Base-by-base conservation (phyloP, 2,888 invertebrate genomes). In the Chrysotoxum bicinctum region DNA sequence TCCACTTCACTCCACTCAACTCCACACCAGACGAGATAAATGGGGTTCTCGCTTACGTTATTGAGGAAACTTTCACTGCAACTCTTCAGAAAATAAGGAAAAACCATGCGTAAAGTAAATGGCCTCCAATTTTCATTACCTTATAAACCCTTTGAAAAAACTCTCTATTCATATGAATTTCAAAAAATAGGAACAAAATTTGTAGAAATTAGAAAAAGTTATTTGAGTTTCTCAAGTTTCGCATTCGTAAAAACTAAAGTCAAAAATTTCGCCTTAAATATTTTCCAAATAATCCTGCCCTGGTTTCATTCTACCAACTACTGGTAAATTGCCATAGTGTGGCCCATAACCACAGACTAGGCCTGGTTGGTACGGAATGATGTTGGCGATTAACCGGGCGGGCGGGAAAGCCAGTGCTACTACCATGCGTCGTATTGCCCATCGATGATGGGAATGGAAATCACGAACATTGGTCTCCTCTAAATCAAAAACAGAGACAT, bases 341-440 rank as follows among this genome's bases (percentile, higher is more conserved):
- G 50, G 37, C 56, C 62, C 60, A 60, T 40, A 68, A 45, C 78
- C 78, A 48, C 54, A 32, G 73, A 35, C 68, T 45, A 73, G 78
- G 72, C 73, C 52, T 43, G 10, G 10, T 23, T 48, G 45, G 19
- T 48, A n/a, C 2, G n/a, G 23, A 74, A 74, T 74, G 68, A 56
- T 66, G 69, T 79, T 48, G 23, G 19, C 56, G 62, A 83, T 74
- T 56, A 83, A 79, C 45, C 64, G 56, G 78, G 72, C 64, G 56
- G 78, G 72, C 66, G 60, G 72, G 64, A 23, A 66, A 30, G 45
- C 45, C 37, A 32, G 45, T 60, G 43, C 50, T 52, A 37, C 54
- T 32, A 43, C 48, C 62, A 50, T 70, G 70, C 54, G 16, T 12
- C 30, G 26, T 23, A 68, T 69, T 56, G 40, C 69, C 58, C 72